phyloP scores from a whole-genome alignment of 2,797 vertebrate genomes.

The Pangasius djambal region DNA sequence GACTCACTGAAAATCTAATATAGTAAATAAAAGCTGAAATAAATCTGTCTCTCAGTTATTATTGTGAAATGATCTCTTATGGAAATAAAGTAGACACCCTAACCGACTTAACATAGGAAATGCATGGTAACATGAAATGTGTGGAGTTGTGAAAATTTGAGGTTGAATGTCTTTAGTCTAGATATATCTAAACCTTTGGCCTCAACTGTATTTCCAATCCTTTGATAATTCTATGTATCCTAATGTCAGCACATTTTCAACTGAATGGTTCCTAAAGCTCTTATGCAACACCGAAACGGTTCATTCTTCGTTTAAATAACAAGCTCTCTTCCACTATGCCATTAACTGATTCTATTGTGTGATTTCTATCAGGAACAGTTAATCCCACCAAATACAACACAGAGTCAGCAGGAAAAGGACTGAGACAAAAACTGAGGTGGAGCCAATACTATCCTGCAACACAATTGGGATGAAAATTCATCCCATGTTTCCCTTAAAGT shows the following conservation, averaged over 20 bases:
- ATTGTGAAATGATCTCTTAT: neutral
- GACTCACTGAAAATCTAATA: neutral
- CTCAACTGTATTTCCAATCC: neutral
- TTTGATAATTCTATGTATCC: neutral
- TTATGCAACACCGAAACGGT: neutral
- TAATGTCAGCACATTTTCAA: neutral
- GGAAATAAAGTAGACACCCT: neutral
- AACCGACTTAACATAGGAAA: neutral
- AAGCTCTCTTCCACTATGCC: slow-evolving; percentile 4
- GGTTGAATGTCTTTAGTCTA: neutral
- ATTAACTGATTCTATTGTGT: slow-evolving; percentile 23
- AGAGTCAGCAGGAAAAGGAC: slow-evolving; percentile 1
- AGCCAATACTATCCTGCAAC: neutral
- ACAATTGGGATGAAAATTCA: slow-evolving; percentile 8
- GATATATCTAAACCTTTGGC: neutral
- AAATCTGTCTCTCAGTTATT: neutral
- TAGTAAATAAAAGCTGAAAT: neutral
- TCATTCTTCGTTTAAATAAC: slow-evolving; percentile 12
- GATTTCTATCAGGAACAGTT: slow-evolving; percentile 29
- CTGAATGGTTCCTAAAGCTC: slow-evolving; percentile 4
- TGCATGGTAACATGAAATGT: neutral
- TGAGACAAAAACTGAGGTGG: slow-evolving; percentile 23
- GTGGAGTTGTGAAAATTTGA: neutral
- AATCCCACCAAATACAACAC: slow-evolving; percentile 32
- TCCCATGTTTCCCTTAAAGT: neutral